These are phyloP conservation scores for Sycobia sp. DNA, from an alignment of 1,140 invertebrate species.

Conservation along the genomic window DNA sequence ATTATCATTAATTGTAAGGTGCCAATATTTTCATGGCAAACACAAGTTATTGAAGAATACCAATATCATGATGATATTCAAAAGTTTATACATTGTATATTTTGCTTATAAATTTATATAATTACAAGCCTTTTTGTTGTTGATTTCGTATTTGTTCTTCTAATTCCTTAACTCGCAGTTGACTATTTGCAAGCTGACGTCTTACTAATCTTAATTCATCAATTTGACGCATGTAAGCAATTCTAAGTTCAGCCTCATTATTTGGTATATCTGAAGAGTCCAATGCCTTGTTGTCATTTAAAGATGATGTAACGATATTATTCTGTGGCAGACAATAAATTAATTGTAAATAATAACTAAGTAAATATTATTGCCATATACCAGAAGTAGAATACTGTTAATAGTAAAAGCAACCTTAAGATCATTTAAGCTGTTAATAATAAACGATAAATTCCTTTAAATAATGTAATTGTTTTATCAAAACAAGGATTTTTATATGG, in stretches of 20 bases:
- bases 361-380: no score
- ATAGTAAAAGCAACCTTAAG: background rate
- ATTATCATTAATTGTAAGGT: slow-evolving; percentile 5
- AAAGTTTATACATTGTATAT: slow-evolving; percentile 29
- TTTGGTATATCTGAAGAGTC: slow-evolving; percentile 54
- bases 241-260: slow-evolving; percentile 68
- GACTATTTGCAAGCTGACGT: slow-evolving; percentile 76
- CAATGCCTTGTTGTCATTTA: slow-evolving; percentile 54
- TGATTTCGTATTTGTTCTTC: slow-evolving; percentile 73
- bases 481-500: no score
- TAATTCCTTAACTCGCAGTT: slow-evolving; percentile 76
- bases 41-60: slow-evolving; percentile 30
- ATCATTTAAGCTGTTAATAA: slow-evolving; percentile 16
- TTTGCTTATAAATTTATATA: slow-evolving; percentile 26
- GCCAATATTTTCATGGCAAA: background rate
- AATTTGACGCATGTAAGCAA: slow-evolving; percentile 76
- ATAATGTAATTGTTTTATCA: no score
- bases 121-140: slow-evolving; percentile 49
- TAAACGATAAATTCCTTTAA: no score
- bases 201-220: slow-evolving; percentile 77
- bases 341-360: background rate
- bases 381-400: no score
- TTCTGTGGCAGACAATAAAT: slow-evolving; percentile 17
- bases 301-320: slow-evolving; percentile 47
- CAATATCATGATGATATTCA: slow-evolving; percentile 2